phyloP scores from a whole-genome alignment of 2,888 invertebrate species.

The Drosophila paracracens region DNA sequence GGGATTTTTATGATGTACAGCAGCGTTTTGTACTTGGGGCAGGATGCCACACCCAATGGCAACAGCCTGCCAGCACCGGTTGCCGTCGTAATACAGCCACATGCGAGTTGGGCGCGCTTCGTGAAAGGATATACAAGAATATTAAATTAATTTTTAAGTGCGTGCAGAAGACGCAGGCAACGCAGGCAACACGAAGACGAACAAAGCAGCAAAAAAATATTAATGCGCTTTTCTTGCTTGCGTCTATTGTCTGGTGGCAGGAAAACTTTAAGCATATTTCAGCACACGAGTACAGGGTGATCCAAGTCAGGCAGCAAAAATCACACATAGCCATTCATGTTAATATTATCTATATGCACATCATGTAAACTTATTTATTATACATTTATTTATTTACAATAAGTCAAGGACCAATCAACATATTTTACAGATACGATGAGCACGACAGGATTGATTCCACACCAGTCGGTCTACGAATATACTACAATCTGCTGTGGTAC shows the following conservation, averaged over 20 bases:
- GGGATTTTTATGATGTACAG: conserved; percentile 59
- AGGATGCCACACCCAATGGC: conserved; percentile 33
- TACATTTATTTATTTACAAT: background rate
- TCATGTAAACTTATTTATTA: background rate
- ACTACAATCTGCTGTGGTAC: background rate
- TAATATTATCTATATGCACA: no score
- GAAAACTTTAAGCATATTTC: conserved; percentile 70
- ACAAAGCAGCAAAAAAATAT: conserved; percentile 50
- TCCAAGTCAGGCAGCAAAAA: conserved; percentile 3
- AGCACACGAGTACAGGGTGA: conserved; percentile 55
- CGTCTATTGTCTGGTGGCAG: conserved; percentile 67
- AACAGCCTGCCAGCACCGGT: conserved; percentile 51
- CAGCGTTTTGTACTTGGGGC: conserved; percentile 32
- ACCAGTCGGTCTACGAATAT: background rate
- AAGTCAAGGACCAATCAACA: background rate
- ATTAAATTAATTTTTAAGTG: conserved; percentile 84
- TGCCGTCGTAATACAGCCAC: conserved; percentile 68
- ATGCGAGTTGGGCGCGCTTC: conserved; percentile 69
- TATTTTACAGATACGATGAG: background rate
- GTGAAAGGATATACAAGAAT: conserved; percentile 79
- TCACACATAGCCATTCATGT: background rate
- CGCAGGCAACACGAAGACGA: conserved; percentile 39
- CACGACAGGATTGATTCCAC: background rate
- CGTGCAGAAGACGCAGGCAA: conserved; percentile 55
- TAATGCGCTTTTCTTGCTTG: conserved; percentile 74